Percentiles rank a stretch among this genome's conserved stretches.
These are phyloP conservation scores for Anodontia alba DNA, from an alignment of 2,888 invertebrate species.

Conservation along the genomic window DNA sequence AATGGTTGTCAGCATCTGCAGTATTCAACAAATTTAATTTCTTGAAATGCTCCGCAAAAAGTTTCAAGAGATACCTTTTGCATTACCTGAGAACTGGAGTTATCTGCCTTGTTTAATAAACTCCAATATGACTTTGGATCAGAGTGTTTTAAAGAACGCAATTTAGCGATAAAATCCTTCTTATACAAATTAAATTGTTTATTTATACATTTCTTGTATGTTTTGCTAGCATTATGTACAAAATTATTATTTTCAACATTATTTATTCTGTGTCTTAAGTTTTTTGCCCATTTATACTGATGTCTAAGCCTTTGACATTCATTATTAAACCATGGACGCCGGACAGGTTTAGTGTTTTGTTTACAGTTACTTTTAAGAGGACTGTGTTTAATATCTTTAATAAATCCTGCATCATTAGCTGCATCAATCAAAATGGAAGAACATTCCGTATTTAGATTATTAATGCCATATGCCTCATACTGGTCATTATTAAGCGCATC, in stretches of 20 bases:
- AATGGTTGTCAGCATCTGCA: not conserved
- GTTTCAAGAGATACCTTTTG: not conserved
- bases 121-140: conserved; percentile 14
- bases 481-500: not conserved
- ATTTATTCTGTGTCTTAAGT: not conserved
- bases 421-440: conserved; percentile 8
- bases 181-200: not conserved
- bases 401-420: conserved; percentile 6
- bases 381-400: not conserved
- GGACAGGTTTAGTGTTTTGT: not conserved
- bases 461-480: not conserved
- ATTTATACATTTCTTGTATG: conserved; percentile 9
- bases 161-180: conserved; percentile 1
- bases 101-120: conserved; percentile 2
- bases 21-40: not conserved
- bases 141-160: not conserved
- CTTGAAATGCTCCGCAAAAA: conserved; percentile 6
- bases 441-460: not conserved
- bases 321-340: conserved; percentile 1
- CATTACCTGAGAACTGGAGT: not conserved
- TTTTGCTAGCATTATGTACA: conserved; percentile 5
- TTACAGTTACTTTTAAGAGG: not conserved
- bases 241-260: not conserved
- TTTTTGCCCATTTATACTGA: not conserved
- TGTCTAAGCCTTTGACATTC: not conserved